A percentile compares a stretch with the other conserved stretches of the same genome.
These are phyloP conservation scores for Rhinopomastus cyanomelas DNA, from an alignment of 2,113 vertebrate species.

Conservation along the genomic window DNA sequence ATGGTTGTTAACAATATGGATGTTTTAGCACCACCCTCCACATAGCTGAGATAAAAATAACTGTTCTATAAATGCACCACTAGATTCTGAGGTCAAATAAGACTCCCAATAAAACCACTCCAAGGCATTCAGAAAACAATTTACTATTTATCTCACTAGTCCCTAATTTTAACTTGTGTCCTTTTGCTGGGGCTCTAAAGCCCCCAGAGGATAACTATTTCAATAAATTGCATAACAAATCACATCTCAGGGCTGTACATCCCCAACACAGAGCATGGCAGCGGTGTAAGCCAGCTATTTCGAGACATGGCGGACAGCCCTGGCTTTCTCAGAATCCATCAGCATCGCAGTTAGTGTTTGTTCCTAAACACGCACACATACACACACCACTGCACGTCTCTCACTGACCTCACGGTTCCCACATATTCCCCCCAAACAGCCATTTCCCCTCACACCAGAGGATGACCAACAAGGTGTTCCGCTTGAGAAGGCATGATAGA, in stretches of 20 bases:
- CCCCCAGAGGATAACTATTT: neutral
- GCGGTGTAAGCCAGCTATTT: constrained; percentile 19
- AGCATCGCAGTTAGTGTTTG: neutral
- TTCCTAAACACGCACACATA: neutral
- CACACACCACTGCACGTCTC: neutral
- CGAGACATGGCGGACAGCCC: neutral
- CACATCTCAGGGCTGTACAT: neutral
- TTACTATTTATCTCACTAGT: neutral
- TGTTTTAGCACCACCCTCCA: neutral
- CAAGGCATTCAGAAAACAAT: constrained; percentile 15
- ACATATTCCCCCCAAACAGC: neutral
- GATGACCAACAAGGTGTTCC: neutral
- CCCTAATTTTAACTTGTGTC: neutral
- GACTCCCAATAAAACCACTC: neutral
- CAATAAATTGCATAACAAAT: constrained; percentile 5
- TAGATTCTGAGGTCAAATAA: neutral
- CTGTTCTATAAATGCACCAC: constrained; percentile 24
- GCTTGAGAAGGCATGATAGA: neutral
- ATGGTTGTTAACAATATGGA: neutral
- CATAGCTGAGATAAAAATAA: constrained; percentile 50
- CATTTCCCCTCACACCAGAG: neutral
- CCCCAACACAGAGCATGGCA: neutral
- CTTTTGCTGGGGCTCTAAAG: neutral
- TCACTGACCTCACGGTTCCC: neutral
- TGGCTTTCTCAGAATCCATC: constrained; percentile 53